These are phyloP conservation scores for Myiozetetes cayanensis DNA, from an alignment of 2,113 vertebrate genomes.

Conservation along the genomic window DNA sequence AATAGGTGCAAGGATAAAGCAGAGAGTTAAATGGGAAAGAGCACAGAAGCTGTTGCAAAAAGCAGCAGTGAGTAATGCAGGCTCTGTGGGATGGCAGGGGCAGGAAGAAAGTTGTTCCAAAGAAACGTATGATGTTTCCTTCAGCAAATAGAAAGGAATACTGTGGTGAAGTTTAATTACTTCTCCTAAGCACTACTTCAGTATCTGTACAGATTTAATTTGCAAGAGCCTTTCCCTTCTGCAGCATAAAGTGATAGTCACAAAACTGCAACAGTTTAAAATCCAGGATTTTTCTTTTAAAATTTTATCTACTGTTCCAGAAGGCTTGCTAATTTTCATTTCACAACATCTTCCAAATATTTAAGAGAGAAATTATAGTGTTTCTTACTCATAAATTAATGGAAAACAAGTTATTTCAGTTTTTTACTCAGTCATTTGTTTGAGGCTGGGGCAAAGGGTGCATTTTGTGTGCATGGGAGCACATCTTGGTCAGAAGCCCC, in stretches of 20 bases:
- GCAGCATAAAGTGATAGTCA: not conserved
- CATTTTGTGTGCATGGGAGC: not conserved
- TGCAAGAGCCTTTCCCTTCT: not conserved
- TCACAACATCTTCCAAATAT: not conserved
- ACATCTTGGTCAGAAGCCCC: not conserved
- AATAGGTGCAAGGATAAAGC: not conserved
- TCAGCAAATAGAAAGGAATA: not conserved
- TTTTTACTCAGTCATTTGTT: not conserved
- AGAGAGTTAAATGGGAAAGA: not conserved
- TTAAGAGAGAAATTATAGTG: not conserved
- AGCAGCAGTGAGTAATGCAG: not conserved
- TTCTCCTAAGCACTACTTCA: not conserved
- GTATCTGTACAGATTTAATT: not conserved
- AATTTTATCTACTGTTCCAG: not conserved
- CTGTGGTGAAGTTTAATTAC: not conserved
- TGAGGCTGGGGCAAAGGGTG: not conserved
- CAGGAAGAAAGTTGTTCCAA: not conserved
- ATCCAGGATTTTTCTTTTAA: not conserved
- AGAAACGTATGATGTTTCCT: not conserved
- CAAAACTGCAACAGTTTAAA: not conserved
- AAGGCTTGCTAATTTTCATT: not conserved
- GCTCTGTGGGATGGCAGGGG: not conserved
- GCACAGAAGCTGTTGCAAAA: not conserved
- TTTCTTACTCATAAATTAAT: not conserved
- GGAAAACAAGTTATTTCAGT: not conserved